Evolutionary conservation across 1,140 invertebrate species (phyloP).

Genomic region (Zaprionus camerounensis): DNA sequence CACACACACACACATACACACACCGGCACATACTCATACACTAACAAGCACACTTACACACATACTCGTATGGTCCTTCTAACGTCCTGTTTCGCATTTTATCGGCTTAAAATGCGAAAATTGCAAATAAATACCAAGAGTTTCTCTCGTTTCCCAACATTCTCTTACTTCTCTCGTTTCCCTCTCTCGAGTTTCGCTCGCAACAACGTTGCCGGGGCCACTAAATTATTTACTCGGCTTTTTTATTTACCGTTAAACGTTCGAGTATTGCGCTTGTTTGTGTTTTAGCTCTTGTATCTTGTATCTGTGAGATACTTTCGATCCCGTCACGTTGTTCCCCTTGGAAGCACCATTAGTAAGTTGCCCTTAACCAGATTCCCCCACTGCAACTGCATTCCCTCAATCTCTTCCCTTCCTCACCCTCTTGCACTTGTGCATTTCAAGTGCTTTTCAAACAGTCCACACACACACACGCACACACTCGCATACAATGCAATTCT

Average conservation of each 20-base stretch:
- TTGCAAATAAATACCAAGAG: conserved; percentile 76
- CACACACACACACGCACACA: neutral
- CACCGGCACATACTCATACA: neutral
- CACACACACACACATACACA: neutral
- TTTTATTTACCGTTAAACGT: conserved; percentile 78
- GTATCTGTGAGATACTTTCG: conserved; percentile 39
- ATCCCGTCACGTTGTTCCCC: conserved; percentile 52
- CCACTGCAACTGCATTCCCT: conserved; percentile 12
- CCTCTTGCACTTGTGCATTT: conserved; percentile 41
- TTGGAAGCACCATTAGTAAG: conserved; percentile 4
- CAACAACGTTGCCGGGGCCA: conserved; percentile 34
- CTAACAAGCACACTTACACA: neutral
- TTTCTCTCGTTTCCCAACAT: conserved; percentile 10
- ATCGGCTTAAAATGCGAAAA: conserved; percentile 82
- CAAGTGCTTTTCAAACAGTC: conserved; percentile 69
- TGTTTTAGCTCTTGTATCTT: conserved; percentile 6
- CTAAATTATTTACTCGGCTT: conserved; percentile 75
- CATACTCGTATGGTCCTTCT: neutral
- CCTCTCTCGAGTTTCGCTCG: conserved; percentile 21
- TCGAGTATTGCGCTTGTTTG: conserved; percentile 41
- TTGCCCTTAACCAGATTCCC: conserved; percentile 18
- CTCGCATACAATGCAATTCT: neutral
- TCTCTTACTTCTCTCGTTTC: neutral
- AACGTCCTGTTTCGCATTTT: conserved; percentile 54
- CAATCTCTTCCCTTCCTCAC: neutral